Evolutionary conservation across 2,797 vertebrate genomes (phyloP), one percentile per base, ranked within the genome.

Genomic region (Micromesistius poutassou): DNA sequence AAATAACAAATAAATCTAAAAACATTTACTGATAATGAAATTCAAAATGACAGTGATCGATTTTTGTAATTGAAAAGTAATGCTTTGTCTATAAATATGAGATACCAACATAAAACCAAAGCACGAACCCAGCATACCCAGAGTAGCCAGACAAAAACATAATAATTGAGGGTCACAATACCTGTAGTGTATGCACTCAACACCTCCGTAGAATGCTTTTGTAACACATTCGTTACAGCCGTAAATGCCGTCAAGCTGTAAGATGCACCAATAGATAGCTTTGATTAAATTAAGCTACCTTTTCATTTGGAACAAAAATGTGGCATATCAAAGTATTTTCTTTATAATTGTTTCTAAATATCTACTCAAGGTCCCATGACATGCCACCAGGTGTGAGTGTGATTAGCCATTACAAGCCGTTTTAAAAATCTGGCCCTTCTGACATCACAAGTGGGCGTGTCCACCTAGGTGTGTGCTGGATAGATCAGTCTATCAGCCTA

Each of bases 161-260:
- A 77, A 62, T 0, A 73, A 76, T 12, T 73, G 30, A 22, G n/a
- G 22, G 46, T 14, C 7, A 40, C 46, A 14, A 35, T 90, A 93
- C 92, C 90, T 92, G 91, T 92, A 92, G 5, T 30, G 79, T 38
- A 91, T 87, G 40, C 2, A 10, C 14, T 0, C 0, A 71, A 89
- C 79, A 1, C 91, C 89, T 71, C 3, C 2, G 42, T 91, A 93
- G 25, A 30, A 78, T 0, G 0, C 0, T 0, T 2, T 1, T 50
- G 82, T 89, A 28, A 30, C 1, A 77, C 90, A 92, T 38, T 0
- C 0, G 6, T 50, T 0, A 76, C 87, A 90, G 22, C 7, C 46
- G 19, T 79, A 93, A 16, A 82, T 8, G 0, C 0, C 0, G 0
- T 77, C 0, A n/a, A 93, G 36, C 92, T 93, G 83, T 3, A 85